A percentile compares a stretch with the other conserved stretches of the same genome.
These are phyloP conservation scores for Chalcosyrphus nemorum DNA, from an alignment of 2,888 invertebrate genomes.

Conservation along the genomic window DNA sequence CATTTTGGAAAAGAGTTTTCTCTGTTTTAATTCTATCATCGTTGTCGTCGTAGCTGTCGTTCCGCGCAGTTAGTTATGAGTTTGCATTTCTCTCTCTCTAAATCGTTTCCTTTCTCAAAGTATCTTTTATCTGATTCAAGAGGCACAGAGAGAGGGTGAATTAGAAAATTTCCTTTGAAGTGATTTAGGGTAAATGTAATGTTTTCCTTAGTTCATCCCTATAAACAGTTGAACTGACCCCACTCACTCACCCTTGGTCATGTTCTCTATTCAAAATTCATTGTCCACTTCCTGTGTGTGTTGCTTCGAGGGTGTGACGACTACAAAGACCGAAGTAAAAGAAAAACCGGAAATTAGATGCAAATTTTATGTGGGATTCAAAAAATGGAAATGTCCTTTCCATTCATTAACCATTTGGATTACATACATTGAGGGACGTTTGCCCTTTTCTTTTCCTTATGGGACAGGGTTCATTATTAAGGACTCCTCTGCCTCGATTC, in stretches of 20 bases:
- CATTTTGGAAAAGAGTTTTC: slow-evolving; percentile 17
- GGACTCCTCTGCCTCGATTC: slow-evolving; percentile 36
- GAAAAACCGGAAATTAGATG: slow-evolving; percentile 81
- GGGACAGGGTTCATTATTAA: slow-evolving; percentile 12
- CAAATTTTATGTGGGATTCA: slow-evolving; percentile 82
- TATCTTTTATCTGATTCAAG: slow-evolving; percentile 16
- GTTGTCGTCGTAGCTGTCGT: slow-evolving; percentile 11
- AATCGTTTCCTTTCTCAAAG: neutral
- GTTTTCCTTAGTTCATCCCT: slow-evolving; percentile 7
- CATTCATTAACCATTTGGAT: slow-evolving; percentile 70
- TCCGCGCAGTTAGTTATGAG: slow-evolving; percentile 48
- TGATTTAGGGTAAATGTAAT: slow-evolving; percentile 46
- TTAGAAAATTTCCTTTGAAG: slow-evolving; percentile 41
- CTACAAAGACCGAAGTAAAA: slow-evolving; percentile 4
- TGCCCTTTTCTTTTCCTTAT: slow-evolving; percentile 13
- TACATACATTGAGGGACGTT: slow-evolving; percentile 9
- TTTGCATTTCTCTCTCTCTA: slow-evolving; percentile 34
- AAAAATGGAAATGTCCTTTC: slow-evolving; percentile 78
- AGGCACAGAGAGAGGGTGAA: slow-evolving; percentile 16
- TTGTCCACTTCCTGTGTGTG: slow-evolving; percentile 60
- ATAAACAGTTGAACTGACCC: slow-evolving; percentile 52
- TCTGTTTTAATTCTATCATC: neutral
- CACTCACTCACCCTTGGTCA: slow-evolving; percentile 37
- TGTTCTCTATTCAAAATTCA: slow-evolving; percentile 16
- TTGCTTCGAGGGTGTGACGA: slow-evolving; percentile 63